These are phyloP conservation scores for Theretra japonica DNA, from an alignment of 2,888 invertebrate genomes.

Conservation along the genomic window DNA sequence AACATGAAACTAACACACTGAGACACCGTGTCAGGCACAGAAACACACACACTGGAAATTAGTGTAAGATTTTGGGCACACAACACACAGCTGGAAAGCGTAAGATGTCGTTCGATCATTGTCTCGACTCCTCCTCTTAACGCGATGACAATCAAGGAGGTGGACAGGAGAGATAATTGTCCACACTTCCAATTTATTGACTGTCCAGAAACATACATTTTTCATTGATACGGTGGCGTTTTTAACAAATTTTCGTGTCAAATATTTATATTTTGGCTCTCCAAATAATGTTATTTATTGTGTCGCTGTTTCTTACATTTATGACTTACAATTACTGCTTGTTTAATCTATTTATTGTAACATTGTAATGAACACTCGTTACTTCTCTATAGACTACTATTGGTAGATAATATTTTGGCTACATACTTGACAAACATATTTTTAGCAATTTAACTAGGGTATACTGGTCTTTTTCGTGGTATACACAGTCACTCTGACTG, in stretches of 20 bases:
- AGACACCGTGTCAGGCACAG: not conserved
- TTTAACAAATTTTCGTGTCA: too few relatives aligned
- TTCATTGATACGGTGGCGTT: not conserved
- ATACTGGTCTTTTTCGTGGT: too few relatives aligned
- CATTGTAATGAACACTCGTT: too few relatives aligned
- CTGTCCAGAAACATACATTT: conserved; percentile 1
- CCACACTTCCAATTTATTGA: conserved; percentile 9
- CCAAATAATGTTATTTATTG: too few relatives aligned
- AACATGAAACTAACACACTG: conserved; percentile 34
- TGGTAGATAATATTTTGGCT: too few relatives aligned
- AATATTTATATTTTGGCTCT: too few relatives aligned
- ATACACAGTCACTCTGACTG: too few relatives aligned
- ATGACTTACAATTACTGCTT: not conserved
- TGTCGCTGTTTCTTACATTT: not conserved
- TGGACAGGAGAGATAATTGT: conserved; percentile 38
- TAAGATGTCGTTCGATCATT: conserved; percentile 27
- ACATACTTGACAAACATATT: too few relatives aligned
- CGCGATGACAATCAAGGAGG: conserved; percentile 38
- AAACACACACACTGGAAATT: not conserved
- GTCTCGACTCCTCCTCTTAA: conserved; percentile 36
- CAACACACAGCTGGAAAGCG: not conserved
- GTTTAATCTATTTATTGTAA: too few relatives aligned
- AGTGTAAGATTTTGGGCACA: not conserved
- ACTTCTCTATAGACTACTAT: too few relatives aligned
- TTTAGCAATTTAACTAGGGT: too few relatives aligned